A percentile compares a stretch with the other conserved stretches of the same genome.
These are phyloP conservation scores for Labroides dimidiatus DNA, from an alignment of 2,797 vertebrate species.

Conservation along the genomic window DNA sequence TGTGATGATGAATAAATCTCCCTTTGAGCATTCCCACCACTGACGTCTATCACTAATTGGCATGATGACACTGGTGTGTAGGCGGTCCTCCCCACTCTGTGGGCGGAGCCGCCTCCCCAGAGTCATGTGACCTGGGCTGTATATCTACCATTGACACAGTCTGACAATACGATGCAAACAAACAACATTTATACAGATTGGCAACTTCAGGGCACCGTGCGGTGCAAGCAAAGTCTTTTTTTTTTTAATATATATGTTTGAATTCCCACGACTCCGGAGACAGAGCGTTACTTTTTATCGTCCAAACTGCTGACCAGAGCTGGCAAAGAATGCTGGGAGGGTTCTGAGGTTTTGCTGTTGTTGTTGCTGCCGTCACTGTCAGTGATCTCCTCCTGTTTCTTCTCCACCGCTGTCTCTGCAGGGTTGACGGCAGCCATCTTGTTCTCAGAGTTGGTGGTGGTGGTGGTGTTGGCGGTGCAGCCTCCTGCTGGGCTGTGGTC, in stretches of 20 bases:
- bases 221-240: constrained; percentile 89
- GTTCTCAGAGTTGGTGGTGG: constrained; percentile 75
- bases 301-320: constrained; percentile 91
- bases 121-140: constrained; percentile 89
- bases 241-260: constrained; percentile 77
- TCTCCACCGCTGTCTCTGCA: constrained; percentile 79
- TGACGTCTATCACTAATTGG: constrained; percentile 94
- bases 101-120: constrained; percentile 80
- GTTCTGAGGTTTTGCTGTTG: constrained; percentile 88
- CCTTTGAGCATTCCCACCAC: constrained; percentile 86
- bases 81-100: constrained; percentile 76
- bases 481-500: constrained; percentile 43
- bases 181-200: constrained; percentile 93
- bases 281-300: constrained; percentile 91
- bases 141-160: constrained; percentile 92
- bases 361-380: constrained; percentile 85
- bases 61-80: constrained; percentile 93
- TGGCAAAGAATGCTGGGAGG: constrained; percentile 90
- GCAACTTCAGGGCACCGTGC: constrained; percentile 94
- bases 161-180: constrained; percentile 94
- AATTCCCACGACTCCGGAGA: constrained; percentile 74
- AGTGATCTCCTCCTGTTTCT: constrained; percentile 82
- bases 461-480: constrained; percentile 25
- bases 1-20: constrained; percentile 88
- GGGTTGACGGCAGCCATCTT: constrained; percentile 85